Conservation (phyloP, 1,140 invertebrate genomes). For the Dreissena rostriformis region DNA sequence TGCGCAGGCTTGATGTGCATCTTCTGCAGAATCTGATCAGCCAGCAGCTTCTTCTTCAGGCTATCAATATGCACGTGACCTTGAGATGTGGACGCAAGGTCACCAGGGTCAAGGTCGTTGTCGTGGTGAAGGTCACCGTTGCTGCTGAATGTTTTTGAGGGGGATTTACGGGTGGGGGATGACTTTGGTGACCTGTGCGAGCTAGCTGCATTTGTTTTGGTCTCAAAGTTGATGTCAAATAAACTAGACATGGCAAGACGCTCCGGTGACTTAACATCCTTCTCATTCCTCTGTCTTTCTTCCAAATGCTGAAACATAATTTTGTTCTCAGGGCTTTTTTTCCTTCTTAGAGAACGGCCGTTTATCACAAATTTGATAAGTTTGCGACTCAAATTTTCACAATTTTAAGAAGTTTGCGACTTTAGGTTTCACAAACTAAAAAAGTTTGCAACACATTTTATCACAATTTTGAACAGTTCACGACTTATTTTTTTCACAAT, state of each 20-base stretch:
- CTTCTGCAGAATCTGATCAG: slow-evolving; percentile 73
- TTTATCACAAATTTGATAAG: no score
- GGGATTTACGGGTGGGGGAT: slow-evolving; percentile 9
- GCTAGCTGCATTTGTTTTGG: slow-evolving; percentile 7
- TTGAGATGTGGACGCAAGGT: slow-evolving; percentile 15
- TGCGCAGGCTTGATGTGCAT: slow-evolving; percentile 62
- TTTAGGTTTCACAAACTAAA: no score
- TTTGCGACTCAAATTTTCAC: no score
- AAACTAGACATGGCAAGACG: slow-evolving; percentile 40
- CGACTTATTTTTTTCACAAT: no score
- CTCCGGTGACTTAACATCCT: slow-evolving; percentile 5
- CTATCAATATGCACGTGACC: slow-evolving; percentile 71
- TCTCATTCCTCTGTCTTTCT: no score
- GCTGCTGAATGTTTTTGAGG: not conserved
- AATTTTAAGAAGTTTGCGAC: no score
- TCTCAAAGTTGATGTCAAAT: slow-evolving; percentile 53
- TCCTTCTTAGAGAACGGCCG: no score
- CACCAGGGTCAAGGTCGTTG: not conserved
- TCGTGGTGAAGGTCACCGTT: not conserved
- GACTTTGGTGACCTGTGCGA: slow-evolving; percentile 27
- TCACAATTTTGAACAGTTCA: no score
- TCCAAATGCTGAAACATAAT: no score
- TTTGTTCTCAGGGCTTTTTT: no score
- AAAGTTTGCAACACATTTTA: no score
- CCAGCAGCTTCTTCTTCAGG: slow-evolving; percentile 71